These are phyloP conservation scores for Microcebus ravelobensis DNA, from an alignment of 2,113 vertebrate genomes.

Conservation along the genomic window DNA sequence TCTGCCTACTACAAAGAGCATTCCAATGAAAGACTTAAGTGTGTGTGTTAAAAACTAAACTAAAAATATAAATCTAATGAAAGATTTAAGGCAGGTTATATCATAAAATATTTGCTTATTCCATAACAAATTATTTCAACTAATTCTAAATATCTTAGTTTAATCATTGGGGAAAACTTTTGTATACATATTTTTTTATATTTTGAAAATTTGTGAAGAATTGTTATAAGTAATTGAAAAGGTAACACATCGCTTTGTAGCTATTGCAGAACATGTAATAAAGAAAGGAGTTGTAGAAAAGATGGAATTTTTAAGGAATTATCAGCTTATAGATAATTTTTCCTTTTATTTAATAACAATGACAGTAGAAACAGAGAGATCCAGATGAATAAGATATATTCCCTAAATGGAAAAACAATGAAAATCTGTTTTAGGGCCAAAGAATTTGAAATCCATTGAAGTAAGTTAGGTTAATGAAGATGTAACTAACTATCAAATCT, in stretches of 20 bases:
- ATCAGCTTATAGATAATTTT: not conserved
- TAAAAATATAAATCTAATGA: not conserved
- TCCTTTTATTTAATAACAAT: not conserved
- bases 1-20: not conserved
- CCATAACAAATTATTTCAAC: not conserved
- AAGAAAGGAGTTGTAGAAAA: not conserved
- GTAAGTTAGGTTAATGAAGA: not conserved
- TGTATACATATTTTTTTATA: not conserved
- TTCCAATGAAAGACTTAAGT: not conserved
- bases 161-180: not conserved
- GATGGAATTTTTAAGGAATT: not conserved
- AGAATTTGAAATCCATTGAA: not conserved
- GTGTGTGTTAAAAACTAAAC: not conserved
- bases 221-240: not conserved
- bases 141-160: not conserved
- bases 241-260: not conserved
- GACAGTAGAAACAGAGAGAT: not conserved
- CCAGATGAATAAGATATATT: not conserved
- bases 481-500: not conserved
- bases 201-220: not conserved
- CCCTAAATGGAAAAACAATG: not conserved
- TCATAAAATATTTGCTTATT: not conserved
- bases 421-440: not conserved
- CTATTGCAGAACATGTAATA: not conserved
- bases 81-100: not conserved